Evolutionary conservation across 1,140 invertebrate genomes (phyloP).

Genomic region (Drosophila serrata): DNA sequence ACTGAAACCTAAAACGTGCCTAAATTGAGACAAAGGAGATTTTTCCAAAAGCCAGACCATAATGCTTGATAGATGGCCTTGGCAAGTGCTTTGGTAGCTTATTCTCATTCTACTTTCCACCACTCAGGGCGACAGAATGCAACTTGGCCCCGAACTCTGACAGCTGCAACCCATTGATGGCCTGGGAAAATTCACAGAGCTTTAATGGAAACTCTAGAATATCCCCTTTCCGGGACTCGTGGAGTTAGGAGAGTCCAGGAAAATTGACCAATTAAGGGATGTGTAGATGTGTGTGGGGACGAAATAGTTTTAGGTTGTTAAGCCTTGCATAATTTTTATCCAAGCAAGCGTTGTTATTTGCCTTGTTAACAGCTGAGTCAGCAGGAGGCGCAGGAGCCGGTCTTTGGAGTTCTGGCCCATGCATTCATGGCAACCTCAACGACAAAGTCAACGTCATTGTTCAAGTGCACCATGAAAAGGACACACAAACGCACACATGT

Average conservation of each 20-base stretch:
- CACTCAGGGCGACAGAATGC: slow-evolving; percentile 26
- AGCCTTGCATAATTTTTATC: slow-evolving; percentile 65
- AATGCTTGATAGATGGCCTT: slow-evolving; percentile 38
- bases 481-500: slow-evolving; percentile 36
- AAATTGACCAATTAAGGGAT: slow-evolving; percentile 61
- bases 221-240: background rate
- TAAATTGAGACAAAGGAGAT: slow-evolving; percentile 37
- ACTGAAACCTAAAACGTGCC: slow-evolving; percentile 21
- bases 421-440: slow-evolving; percentile 61
- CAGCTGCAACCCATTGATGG: slow-evolving; percentile 33
- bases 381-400: slow-evolving; percentile 37
- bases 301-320: slow-evolving; percentile 59
- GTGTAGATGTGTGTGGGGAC: background rate
- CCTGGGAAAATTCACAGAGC: slow-evolving; percentile 5
- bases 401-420: slow-evolving; percentile 21
- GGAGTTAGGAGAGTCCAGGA: slow-evolving; percentile 15
- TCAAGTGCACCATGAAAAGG: slow-evolving; percentile 58
- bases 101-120: slow-evolving; percentile 10
- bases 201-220: slow-evolving; percentile 14
- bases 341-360: slow-evolving; percentile 64
- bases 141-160: slow-evolving; percentile 16
- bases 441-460: slow-evolving; percentile 70
- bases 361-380: slow-evolving; percentile 70
- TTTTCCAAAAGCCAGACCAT: slow-evolving; percentile 19
- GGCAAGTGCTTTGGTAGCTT: slow-evolving; percentile 28